A percentile compares a stretch with the other conserved stretches of the same genome.
phyloP scores from a whole-genome alignment of 2,797 vertebrate species.

The Myotis findleyi region DNA sequence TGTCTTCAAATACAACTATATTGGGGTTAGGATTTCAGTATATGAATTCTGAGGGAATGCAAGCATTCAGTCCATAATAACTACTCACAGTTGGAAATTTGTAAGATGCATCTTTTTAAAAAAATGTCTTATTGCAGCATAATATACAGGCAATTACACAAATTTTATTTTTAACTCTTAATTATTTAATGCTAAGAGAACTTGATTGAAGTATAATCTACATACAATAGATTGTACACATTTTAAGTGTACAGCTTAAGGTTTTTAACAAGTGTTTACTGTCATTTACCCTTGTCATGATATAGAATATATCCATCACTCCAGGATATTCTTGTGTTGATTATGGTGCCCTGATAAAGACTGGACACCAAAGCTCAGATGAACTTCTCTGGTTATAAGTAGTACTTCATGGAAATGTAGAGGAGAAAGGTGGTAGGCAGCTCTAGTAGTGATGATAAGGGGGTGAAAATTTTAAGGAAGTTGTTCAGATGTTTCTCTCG shows the following conservation, averaged over 20 bases:
- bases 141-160: neutral
- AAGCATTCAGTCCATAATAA: neutral
- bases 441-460: neutral
- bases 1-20: neutral
- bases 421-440: neutral
- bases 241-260: slow-evolving; percentile 1
- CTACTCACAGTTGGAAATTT: neutral
- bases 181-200: neutral
- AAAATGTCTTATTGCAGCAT: slow-evolving; percentile 66
- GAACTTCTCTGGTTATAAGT: neutral
- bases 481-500: neutral
- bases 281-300: neutral
- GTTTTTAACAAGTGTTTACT: neutral
- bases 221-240: neutral
- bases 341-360: neutral
- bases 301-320: neutral
- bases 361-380: neutral
- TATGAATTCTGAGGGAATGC: neutral
- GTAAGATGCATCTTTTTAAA: neutral
- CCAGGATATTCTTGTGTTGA: slow-evolving; percentile 9
- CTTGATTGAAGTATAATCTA: slow-evolving; percentile 23
- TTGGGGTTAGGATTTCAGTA: neutral
- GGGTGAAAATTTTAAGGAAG: neutral
- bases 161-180: neutral
- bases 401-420: neutral